These are phyloP conservation scores for Clytia hemisphaerica DNA, from an alignment of 30 jellyfish, hydroid and myxozoan species.

Conservation along the genomic window DNA sequence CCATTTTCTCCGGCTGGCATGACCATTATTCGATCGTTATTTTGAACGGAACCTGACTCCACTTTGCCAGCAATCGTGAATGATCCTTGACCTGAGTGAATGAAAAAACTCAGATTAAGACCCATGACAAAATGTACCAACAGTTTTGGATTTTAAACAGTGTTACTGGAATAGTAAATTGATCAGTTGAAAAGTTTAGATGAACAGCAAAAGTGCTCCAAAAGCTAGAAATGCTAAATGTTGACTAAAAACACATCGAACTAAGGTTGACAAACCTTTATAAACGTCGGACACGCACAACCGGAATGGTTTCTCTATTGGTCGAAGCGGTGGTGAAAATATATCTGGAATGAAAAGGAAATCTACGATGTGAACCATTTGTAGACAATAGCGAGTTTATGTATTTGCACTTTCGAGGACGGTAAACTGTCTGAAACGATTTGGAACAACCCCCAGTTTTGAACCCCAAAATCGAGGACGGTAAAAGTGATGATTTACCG, in stretches of 20 bases:
- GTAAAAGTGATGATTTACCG: too few relatives aligned
- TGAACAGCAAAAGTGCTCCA: too few relatives aligned
- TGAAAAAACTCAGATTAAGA: not conserved
- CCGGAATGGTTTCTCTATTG: slow-evolving; percentile 90
- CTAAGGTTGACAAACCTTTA: slow-evolving; percentile 46
- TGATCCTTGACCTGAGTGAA: slow-evolving; percentile 78
- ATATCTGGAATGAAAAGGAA: slow-evolving; percentile 23
- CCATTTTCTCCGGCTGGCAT: slow-evolving; percentile 96
- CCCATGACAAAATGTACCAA: not conserved
- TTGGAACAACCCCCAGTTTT: too few relatives aligned
- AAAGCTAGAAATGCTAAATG: not conserved
- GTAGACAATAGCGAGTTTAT: too few relatives aligned
- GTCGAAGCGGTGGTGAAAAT: slow-evolving; percentile 73
- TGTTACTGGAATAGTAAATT: not conserved
- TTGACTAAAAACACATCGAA: not conserved
- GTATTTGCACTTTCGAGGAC: too few relatives aligned
- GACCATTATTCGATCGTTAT: slow-evolving; percentile 62
- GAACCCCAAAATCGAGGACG: too few relatives aligned
- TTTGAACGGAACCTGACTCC: slow-evolving; percentile 79
- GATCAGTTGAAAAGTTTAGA: not conserved
- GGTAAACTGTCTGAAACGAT: too few relatives aligned
- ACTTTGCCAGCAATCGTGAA: slow-evolving; percentile 93
- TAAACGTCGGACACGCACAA: slow-evolving; percentile 85
- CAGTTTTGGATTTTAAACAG: not conserved
- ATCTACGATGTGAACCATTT: not conserved